Conservation (phyloP, 1,140 invertebrate genomes). For the Procambarus clarkii region DNA sequence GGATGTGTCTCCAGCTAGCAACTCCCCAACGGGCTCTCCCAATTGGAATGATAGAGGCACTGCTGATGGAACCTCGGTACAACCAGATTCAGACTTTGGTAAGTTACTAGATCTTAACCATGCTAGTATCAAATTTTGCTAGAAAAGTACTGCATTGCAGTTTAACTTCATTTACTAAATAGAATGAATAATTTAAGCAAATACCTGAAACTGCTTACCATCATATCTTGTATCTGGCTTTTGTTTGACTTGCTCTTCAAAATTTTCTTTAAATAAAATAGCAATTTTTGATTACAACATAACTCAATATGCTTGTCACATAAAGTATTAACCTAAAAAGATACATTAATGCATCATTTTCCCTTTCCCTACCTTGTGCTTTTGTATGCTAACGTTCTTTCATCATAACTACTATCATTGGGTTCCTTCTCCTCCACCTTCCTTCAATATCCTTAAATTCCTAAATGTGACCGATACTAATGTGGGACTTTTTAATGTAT, state of each 20-base stretch:
- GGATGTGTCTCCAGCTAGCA: constrained; percentile 75
- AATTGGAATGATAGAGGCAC: constrained; percentile 86
- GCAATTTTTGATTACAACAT: neutral
- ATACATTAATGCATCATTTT: constrained; percentile 53
- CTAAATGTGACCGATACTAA: neutral
- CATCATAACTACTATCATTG: constrained; percentile 33
- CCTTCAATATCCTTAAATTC: neutral
- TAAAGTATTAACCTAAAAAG: constrained; percentile 8
- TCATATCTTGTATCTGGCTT: too few species aligned
- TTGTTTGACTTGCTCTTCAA: neutral
- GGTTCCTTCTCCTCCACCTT: neutral
- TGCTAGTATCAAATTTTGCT: too few species aligned
- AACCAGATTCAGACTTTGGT: constrained; percentile 79
- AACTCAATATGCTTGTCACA: neutral
- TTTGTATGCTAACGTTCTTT: constrained; percentile 60
- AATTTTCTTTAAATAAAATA: neutral
- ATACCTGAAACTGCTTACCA: too few species aligned
- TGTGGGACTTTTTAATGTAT: neutral
- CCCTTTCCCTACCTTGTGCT: constrained; percentile 55
- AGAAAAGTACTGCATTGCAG: too few species aligned
- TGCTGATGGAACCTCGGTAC: constrained; percentile 88
- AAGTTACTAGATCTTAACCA: constrained; percentile 1
- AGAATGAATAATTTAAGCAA: neutral
- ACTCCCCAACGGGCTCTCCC: constrained; percentile 78
- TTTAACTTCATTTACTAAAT: neutral